Conservation (phyloP, 2,888 invertebrate genomes). For the Ophion slaviceki region DNA sequence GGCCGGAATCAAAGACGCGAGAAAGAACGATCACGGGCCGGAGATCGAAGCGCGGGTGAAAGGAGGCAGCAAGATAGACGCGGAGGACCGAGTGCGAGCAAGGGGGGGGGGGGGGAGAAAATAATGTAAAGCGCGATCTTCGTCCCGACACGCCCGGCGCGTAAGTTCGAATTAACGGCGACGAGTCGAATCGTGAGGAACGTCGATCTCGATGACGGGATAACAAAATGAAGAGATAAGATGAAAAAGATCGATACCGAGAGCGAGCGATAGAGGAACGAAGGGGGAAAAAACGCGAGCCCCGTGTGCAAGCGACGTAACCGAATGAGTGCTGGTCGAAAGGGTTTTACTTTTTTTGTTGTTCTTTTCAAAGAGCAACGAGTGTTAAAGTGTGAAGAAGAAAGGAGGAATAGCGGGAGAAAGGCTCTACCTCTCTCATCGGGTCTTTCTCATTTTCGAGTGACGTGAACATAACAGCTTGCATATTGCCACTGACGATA, state of each 20-base stretch:
- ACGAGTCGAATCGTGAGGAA: conserved; percentile 70
- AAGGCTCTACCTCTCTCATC: conserved; percentile 70
- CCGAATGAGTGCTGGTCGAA: conserved; percentile 39
- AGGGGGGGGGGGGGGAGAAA: neutral
- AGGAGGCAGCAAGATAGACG: neutral
- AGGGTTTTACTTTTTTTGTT: neutral
- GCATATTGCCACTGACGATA: conserved; percentile 73
- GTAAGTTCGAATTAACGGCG: conserved; percentile 76
- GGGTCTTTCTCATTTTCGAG: conserved; percentile 68
- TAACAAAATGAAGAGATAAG: conserved; percentile 50
- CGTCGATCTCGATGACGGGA: conserved; percentile 54
- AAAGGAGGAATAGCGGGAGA: conserved; percentile 19
- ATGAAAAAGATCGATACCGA: conserved; percentile 34
- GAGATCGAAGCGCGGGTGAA: neutral
- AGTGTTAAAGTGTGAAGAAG: conserved; percentile 41
- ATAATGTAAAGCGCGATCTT: conserved; percentile 32
- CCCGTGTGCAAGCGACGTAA: conserved; percentile 50
- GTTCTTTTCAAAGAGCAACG: conserved; percentile 2
- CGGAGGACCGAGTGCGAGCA: neutral
- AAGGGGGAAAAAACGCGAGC: conserved; percentile 23
- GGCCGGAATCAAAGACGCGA: neutral
- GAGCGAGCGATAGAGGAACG: conserved; percentile 1
- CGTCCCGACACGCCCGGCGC: conserved; percentile 70
- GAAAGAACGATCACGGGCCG: neutral
- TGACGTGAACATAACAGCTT: conserved; percentile 78